These are phyloP conservation scores for Platycercus adscitus DNA, from an alignment of 2,113 vertebrate species.

Conservation along the genomic window DNA sequence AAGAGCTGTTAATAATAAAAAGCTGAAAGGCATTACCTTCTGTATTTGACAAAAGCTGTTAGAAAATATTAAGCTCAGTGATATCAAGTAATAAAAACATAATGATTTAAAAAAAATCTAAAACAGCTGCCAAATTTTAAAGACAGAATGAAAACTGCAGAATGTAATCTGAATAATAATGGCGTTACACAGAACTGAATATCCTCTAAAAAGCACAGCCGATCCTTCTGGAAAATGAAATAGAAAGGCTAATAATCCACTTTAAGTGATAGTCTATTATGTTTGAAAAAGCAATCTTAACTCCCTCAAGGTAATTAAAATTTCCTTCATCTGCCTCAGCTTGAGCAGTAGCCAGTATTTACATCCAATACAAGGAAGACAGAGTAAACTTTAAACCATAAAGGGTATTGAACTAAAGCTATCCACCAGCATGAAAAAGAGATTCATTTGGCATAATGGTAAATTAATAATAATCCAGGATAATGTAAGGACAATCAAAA, in stretches of 20 bases:
- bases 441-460: not conserved
- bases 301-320: conserved; percentile 42
- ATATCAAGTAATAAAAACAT: not conserved
- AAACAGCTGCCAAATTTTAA: conserved; percentile 40
- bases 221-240: not conserved
- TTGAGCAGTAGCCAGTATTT: not conserved
- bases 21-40: conserved; percentile 13
- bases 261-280: not conserved
- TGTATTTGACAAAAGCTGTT: conserved; percentile 5
- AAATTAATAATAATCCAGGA: not conserved
- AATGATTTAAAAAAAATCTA: not conserved
- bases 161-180: not conserved
- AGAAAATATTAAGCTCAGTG: conserved; percentile 20
- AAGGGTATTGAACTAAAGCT: not conserved
- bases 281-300: conserved; percentile 25
- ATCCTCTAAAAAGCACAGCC: conserved; percentile 32
- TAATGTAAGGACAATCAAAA: not conserved
- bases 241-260: not conserved
- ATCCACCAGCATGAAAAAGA: not conserved
- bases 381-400: not conserved
- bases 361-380: not conserved
- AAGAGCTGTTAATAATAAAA: not conserved
- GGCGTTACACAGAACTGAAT: not conserved
- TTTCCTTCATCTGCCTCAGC: not conserved
- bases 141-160: not conserved